Conservation (phyloP, 2,888 invertebrate species). For the Chymomyza amoena region DNA sequence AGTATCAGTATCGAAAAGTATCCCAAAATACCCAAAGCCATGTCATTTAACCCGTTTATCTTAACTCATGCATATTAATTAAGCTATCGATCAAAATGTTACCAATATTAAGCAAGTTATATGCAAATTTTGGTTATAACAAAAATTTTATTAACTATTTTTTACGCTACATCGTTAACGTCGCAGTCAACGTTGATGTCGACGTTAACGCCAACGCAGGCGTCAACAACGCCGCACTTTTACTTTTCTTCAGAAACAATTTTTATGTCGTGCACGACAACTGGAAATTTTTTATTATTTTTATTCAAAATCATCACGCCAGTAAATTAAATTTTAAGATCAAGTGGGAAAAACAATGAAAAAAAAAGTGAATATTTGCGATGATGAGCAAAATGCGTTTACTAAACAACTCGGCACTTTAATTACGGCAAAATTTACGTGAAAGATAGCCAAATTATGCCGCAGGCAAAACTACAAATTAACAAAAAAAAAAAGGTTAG, state of each 20-base stretch:
- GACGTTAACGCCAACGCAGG: slow-evolving; percentile 13
- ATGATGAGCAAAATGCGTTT: background rate
- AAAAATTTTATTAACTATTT: background rate
- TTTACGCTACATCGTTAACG: background rate
- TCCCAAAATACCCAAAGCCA: background rate
- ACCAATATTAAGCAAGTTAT: slow-evolving; percentile 8
- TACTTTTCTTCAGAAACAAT: slow-evolving; percentile 45
- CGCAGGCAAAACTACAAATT: slow-evolving; percentile 19
- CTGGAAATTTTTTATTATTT: slow-evolving; percentile 38
- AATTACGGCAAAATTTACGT: slow-evolving; percentile 59
- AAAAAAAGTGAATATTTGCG: slow-evolving; percentile 19
- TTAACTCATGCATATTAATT: background rate
- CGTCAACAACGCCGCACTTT: slow-evolving; percentile 42
- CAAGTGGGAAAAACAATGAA: slow-evolving; percentile 10
- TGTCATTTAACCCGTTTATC: background rate
- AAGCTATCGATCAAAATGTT: background rate
- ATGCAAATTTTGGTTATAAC: slow-evolving; percentile 1
- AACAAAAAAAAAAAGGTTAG: background rate
- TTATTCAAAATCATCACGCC: slow-evolving; percentile 25
- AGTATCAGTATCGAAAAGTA: background rate
- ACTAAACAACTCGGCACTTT: slow-evolving; percentile 24
- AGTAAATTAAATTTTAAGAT: slow-evolving; percentile 41
- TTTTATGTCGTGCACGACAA: slow-evolving; percentile 20
- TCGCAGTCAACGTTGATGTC: background rate
- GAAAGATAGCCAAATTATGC: slow-evolving; percentile 60